Base-by-base conservation (phyloP, 1,140 invertebrate genomes). In the Lordiphosa stackelbergi region DNA sequence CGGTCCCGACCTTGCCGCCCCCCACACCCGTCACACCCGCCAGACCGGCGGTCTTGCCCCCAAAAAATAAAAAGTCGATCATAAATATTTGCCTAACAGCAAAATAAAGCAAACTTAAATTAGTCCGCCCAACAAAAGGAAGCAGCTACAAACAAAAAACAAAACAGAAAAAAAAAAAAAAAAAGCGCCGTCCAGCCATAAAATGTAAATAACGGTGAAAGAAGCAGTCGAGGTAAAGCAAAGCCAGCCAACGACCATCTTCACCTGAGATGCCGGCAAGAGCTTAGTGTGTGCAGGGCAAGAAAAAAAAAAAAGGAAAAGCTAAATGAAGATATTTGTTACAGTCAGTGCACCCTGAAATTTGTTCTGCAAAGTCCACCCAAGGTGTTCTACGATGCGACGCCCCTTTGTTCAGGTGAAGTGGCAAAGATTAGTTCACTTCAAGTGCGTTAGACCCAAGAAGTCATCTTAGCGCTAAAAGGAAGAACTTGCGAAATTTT, bases 291-390 rank as follows among this genome's bases (percentile, higher is more conserved):
- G 48, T 43, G 51, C 12, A n/a, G 7, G 42, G 12, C 12, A 24
- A 9, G 7, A 2, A 11, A n/a, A 24, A 16, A 35, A 59, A 13
- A 62, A 58, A 9, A 35, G 7, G 19, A 34, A 37, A 38, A 73
- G 74, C 73, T 77, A 73, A 77, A 77, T 79, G 65, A 77, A 77
- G 73, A 77, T 77, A 77, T 77, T 77, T 77, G 73, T 79, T 77
- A 77, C 73, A 79, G 74, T 79, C 74, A 79, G 64, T 77, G 73
- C 73, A 77, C 74, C 74, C 79, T 73, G 69, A 77, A 77, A 77
- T 79, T 31, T 31, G 6, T 31, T 7, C 28, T 5, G 22, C 22
- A 24, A 24, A 24, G 22, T 31, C 28, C 28, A 31, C 28, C 28
- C 6, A 31, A 31, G 28, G 28, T 77, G 72, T 77, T 74, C 66